Evolutionary conservation across 2,888 invertebrate species (phyloP), one percentile per base, ranked within the genome.

Genomic region (Candidula unifasciata): DNA sequence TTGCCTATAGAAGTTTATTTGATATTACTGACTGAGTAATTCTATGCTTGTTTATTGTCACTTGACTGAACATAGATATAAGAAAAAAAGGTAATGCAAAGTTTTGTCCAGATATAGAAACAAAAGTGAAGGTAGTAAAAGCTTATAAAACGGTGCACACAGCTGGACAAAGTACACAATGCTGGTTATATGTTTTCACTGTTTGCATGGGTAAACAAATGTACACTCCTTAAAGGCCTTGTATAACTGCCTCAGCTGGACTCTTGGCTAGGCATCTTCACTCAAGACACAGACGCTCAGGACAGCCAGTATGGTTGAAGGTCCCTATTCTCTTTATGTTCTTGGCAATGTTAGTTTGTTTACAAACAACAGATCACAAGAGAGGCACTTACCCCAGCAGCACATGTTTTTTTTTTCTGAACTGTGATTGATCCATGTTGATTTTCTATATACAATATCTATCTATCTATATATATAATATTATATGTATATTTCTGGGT

Each of bases 381-480:
- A 37, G 37, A 44, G 13, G 27, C n/a, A 52, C 13, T 73, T 44
- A 27, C 24, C n/a, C 73, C 13, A 16, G 37, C 44, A 44, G 44
- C 6, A 44, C 73, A 52, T 73, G n/a, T 52, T 69, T 37, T 69
- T 35, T 52, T 69, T 37, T 69, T 35, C 37, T 69, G 33, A 73
- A 2, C 73, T 73, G 73, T 73, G 73, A 73, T 73, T 73, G 44
- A 66, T 30, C 66, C 27, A 73, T 73, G 16, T 44, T 52, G n/a
- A 35, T 73, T 37, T 69, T 69, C 35, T 37, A 24, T 69, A 73
- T 44, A 27, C n/a, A 44, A 18, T 73, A 73, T 73, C 44, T 73
- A 73, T 52, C 37, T 52, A 73, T 73, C 21, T 60, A 60, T 60
- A 5, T 60, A 60, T 60, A 60, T 24, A 24, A n/a, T 24, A 5